A percentile compares a stretch with the other conserved stretches of the same genome.
Conservation (phyloP, 2,113 vertebrate genomes). For the Scomber japonicus region DNA sequence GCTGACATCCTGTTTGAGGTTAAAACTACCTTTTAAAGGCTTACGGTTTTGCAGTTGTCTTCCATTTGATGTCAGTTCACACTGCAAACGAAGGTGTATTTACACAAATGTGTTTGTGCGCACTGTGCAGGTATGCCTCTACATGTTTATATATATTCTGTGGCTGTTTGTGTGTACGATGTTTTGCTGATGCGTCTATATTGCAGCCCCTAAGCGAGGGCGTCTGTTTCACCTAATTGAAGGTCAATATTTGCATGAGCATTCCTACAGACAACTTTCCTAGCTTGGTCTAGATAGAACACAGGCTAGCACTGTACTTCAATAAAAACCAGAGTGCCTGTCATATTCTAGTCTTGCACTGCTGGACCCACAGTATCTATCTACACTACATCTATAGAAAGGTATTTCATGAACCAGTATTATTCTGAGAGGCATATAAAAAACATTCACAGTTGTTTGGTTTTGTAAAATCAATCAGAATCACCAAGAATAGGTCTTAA, state of each 20-base stretch:
- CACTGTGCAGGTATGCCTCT: constrained; percentile 36
- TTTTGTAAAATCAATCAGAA: constrained; percentile 30
- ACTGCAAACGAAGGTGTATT: constrained; percentile 34
- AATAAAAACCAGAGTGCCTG: constrained; percentile 56
- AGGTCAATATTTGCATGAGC: constrained; percentile 82
- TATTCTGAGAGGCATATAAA: constrained; percentile 18
- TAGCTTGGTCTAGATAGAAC: constrained; percentile 51
- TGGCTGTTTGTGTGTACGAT: constrained; percentile 53
- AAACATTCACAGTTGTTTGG: neutral
- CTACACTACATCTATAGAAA: constrained; percentile 3
- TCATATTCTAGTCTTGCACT: constrained; percentile 51
- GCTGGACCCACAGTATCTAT: constrained; percentile 17
- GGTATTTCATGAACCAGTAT: constrained; percentile 9
- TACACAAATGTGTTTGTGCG: constrained; percentile 47
- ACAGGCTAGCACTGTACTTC: constrained; percentile 71
- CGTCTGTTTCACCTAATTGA: constrained; percentile 75
- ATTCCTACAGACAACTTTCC: constrained; percentile 74
- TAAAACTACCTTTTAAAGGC: constrained; percentile 24
- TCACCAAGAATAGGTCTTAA: neutral
- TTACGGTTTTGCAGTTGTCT: constrained; percentile 22
- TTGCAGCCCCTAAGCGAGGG: constrained; percentile 65
- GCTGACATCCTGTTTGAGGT: constrained; percentile 55
- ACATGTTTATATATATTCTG: constrained; percentile 66
- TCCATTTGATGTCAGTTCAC: constrained; percentile 37
- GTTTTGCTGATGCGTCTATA: constrained; percentile 74